Base-by-base conservation (phyloP, 2,888 invertebrate genomes). In the Steromphala cineraria region DNA sequence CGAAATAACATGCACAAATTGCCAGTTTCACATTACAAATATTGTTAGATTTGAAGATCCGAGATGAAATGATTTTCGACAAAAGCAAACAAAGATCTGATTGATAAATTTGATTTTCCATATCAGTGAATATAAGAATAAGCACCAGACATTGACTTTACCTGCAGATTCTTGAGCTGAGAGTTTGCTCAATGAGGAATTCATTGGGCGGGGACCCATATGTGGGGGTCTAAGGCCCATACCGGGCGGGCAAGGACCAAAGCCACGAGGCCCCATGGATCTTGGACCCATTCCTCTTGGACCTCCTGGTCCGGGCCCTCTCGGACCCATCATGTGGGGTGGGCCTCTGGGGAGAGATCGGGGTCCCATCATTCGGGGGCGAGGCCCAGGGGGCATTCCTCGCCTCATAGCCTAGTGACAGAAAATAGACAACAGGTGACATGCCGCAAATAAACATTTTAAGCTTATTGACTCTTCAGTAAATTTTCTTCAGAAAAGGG, bases 271-370 rank as follows among this genome's bases (percentile, higher is more conserved):
- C 10, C 71, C 71, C 71, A 71, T 71, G 15, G 71, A 36, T 13
- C 71, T 71, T 0, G 71, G 71, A 15, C 71, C 71, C 71, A 71
- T 40, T 8, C 17, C 19, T 40, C 71, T 71, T 17, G 31, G 71
- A 17, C 71, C n/a, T n/a, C n/a, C 71, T 36, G 71, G 71, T 4
- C 71, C 71, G n/a, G 71, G 71, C 10, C 71, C 71, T 31, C 71
- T 17, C 15, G 40, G 71, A 4, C 71, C 71, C 71, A 71, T 71
- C 71, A 71, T 71, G 17, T 24, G 13, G 13, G 62, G 62, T n/a
- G 28, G 24, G 24, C 62, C 62, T 10, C 36, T 31, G 17, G 71
- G 71, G 15, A 40, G 71, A 28, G 28, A 28, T 36, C 71, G 71
- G n/a, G 71, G 71, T 36, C 71, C 71, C 71, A 71, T 40, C 31